Percentiles rank a stretch among this genome's conserved stretches.
phyloP scores from a whole-genome alignment of 2,888 invertebrate genomes.

The Drosophila neonasuta region DNA sequence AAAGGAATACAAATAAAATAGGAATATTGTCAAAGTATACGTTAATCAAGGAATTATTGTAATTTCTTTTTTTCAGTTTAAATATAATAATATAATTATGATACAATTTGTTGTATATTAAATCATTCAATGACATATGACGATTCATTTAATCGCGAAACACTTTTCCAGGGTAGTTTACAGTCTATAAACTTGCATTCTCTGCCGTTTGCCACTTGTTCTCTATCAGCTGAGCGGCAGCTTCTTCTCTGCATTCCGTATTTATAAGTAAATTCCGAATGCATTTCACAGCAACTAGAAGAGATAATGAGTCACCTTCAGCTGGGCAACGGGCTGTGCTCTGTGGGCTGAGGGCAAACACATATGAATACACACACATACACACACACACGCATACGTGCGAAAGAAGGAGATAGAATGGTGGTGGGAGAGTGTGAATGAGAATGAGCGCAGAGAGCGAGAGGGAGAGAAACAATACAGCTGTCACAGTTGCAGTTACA shows the following conservation, averaged over 20 bases:
- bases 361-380: constrained; percentile 2
- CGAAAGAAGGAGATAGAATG: background rate
- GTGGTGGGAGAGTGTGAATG: background rate
- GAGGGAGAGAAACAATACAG: constrained; percentile 34
- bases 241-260: constrained; percentile 26
- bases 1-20: too few relatives aligned
- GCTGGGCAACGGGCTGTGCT: constrained; percentile 33
- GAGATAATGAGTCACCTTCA: constrained; percentile 58
- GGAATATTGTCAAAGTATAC: too few relatives aligned
- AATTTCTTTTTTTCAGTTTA: too few relatives aligned
- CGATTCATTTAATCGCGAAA: too few relatives aligned
- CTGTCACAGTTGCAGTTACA: constrained; percentile 52
- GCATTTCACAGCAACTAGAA: constrained; percentile 33
- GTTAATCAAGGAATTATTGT: too few relatives aligned
- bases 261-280: constrained; percentile 38
- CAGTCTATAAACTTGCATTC: background rate
- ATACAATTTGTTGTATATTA: background rate
- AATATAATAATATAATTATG: background rate
- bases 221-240: constrained; percentile 43
- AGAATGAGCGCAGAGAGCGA: background rate
- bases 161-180: constrained; percentile 10
- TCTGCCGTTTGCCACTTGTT: constrained; percentile 14
- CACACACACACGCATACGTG: background rate
- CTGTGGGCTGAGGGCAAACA: constrained; percentile 36
- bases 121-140: too few relatives aligned